Evolutionary conservation across 2,888 invertebrate species (phyloP).

Genomic region (Ectemnius lituratus): DNA sequence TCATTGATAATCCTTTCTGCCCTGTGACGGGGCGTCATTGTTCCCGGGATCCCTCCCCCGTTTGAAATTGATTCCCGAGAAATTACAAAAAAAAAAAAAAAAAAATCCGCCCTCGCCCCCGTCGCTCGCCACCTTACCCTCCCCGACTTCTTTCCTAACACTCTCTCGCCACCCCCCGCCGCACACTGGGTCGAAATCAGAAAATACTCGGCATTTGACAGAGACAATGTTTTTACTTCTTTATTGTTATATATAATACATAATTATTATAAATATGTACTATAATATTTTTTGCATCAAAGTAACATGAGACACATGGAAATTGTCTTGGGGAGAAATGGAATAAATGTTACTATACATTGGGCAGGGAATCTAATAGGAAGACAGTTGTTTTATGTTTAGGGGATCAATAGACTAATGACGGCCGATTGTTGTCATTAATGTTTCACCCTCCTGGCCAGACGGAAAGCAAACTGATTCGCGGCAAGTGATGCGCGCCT

Average conservation of each 20-base stretch:
- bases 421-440: constrained; percentile 27
- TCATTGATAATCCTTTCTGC: constrained; percentile 54
- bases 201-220: too few relatives aligned
- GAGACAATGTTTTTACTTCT: too few relatives aligned
- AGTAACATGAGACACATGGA: too few relatives aligned
- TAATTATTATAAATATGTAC: too few relatives aligned
- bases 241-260: too few relatives aligned
- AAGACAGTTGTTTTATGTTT: background rate
- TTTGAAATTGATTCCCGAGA: constrained; percentile 10
- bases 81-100: constrained; percentile 7
- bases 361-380: background rate
- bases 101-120: too few relatives aligned
- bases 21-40: constrained; percentile 24
- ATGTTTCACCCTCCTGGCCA: constrained; percentile 19
- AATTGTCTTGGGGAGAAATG: background rate
- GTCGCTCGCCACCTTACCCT: background rate
- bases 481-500: constrained; percentile 29
- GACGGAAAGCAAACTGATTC: constrained; percentile 25
- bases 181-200: background rate
- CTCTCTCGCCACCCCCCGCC: background rate
- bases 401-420: constrained; percentile 30
- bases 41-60: constrained; percentile 10
- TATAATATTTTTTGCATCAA: too few relatives aligned
- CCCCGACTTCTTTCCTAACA: background rate
- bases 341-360: background rate